Base-by-base conservation (phyloP, 2,797 vertebrate species). In the Microhierax caerulescens region DNA sequence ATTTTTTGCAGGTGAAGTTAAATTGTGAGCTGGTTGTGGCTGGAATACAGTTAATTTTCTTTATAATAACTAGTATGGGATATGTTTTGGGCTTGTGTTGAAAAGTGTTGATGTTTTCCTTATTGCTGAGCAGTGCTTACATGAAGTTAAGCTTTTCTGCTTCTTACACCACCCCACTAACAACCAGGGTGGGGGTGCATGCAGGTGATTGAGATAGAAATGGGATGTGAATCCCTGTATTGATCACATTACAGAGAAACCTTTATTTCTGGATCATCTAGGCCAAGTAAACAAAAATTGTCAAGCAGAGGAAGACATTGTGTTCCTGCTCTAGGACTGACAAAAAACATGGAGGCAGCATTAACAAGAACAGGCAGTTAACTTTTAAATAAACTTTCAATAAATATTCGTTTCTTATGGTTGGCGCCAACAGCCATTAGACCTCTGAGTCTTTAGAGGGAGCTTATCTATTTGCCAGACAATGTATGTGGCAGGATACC, bases 401-500 rank as follows among this genome's bases (percentile, higher is more conserved):
- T 25, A 56, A 47, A 30, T 37, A 34, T 0, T 59, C 1, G 8
- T 63, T 73, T 56, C 20, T 69, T 0, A 1, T 32, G 16, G 18
- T 19, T 64, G 30, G 11, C 8, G 37, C 14, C 11, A 73, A 32
- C 5, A 24, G 15, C 22, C 15, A 6, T 18, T 34, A 5, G 32
- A 39, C 5, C 3, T 23, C 48, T 74, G 3, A 1, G 36, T 18
- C 45, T 87, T 61, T 32, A 27, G 32, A 34, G n/a, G 53, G 57
- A 87, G 11, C 0, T 68, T 81, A 34, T 59, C 7, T 36, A 16
- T 70, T 84, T 68, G 28, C 6, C 14, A 76, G 14, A 3, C 12
- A 53, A 9, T 8, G 21, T 34, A 41, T 25, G 23, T 24, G 24
- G 41, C 24, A 76, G 24, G 19, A 21, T 56, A 19, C 11, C 54